phyloP scores from a whole-genome alignment of 2,888 invertebrate genomes.

The Eulithis testata region DNA sequence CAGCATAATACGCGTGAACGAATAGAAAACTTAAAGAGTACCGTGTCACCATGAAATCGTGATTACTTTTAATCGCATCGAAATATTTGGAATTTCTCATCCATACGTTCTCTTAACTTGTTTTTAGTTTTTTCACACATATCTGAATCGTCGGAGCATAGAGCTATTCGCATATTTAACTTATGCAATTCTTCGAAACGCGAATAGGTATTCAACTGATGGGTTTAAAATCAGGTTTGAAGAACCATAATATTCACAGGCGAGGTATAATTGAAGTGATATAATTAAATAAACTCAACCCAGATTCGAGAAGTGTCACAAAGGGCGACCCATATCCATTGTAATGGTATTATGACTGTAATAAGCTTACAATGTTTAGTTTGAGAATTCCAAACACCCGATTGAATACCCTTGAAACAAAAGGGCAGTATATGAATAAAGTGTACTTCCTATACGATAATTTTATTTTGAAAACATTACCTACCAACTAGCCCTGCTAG shows the following conservation, averaged over 20 bases:
- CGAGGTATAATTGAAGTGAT: not conserved
- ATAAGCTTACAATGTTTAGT: constrained; percentile 12
- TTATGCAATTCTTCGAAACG: constrained; percentile 5
- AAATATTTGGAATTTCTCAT: constrained; percentile 22
- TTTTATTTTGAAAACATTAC: constrained; percentile 18
- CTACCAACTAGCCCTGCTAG: not conserved
- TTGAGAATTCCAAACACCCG: constrained; percentile 17
- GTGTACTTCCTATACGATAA: constrained; percentile 1
- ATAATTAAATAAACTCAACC: constrained; percentile 15
- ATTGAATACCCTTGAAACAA: constrained; percentile 11
- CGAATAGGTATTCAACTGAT: constrained; percentile 2
- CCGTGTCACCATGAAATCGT: constrained; percentile 29
- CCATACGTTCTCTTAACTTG: constrained; percentile 10
- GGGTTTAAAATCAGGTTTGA: not conserved
- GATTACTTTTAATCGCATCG: constrained; percentile 26
- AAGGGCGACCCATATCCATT: constrained; percentile 22
- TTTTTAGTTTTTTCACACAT: constrained; percentile 19
- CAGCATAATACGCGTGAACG: constrained; percentile 4
- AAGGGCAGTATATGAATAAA: constrained; percentile 1
- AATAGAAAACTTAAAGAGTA: constrained; percentile 22
- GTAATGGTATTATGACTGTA: constrained; percentile 12
- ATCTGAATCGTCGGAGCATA: constrained; percentile 16
- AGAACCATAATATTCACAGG: not conserved
- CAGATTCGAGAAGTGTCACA: constrained; percentile 7
- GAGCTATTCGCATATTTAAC: constrained; percentile 5